Evolutionary conservation across 1,140 invertebrate genomes (phyloP).

Genomic region (Trachymyrmex septentrionalis): DNA sequence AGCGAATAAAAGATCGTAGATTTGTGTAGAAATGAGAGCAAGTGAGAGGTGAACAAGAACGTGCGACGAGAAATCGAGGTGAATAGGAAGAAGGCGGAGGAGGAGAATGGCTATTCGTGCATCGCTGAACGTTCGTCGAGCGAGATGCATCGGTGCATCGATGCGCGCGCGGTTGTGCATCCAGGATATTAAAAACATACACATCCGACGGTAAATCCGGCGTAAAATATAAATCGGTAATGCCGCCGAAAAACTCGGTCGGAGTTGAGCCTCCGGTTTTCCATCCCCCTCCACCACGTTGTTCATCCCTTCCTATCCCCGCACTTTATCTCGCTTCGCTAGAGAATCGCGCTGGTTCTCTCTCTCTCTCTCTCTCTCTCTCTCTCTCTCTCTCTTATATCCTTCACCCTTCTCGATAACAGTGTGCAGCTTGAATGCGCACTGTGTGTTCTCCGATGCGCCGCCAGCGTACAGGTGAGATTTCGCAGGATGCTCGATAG

Average conservation of each 20-base stretch:
- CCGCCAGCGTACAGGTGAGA: conserved; percentile 43
- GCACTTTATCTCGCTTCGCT: conserved; percentile 32
- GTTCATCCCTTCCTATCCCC: background rate
- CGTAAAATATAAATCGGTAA: conserved; percentile 68
- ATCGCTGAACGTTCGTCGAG: conserved; percentile 45
- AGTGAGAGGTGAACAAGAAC: background rate
- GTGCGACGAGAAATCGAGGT: background rate
- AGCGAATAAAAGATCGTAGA: conserved; percentile 47
- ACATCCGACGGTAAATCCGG: conserved; percentile 63
- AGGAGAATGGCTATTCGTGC: conserved; percentile 28
- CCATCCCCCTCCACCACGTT: conserved; percentile 12
- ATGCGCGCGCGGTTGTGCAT: conserved; percentile 31
- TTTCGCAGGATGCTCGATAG: conserved; percentile 49
- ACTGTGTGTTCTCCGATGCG: conserved; percentile 5
- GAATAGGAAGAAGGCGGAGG: background rate
- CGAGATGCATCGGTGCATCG: conserved; percentile 39
- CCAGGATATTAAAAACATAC: conserved; percentile 65
- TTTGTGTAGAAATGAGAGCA: conserved; percentile 54
- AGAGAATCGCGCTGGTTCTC: conserved; percentile 21
- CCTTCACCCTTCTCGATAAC: conserved; percentile 34
- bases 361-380: conserved; percentile 4
- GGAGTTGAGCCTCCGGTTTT: conserved; percentile 47
- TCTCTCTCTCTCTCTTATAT: conserved; percentile 3
- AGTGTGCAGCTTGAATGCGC: conserved; percentile 46
- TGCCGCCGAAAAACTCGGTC: conserved; percentile 66